Base-by-base conservation (phyloP, 2,888 invertebrate species). In the Camptogramma bilineatum region DNA sequence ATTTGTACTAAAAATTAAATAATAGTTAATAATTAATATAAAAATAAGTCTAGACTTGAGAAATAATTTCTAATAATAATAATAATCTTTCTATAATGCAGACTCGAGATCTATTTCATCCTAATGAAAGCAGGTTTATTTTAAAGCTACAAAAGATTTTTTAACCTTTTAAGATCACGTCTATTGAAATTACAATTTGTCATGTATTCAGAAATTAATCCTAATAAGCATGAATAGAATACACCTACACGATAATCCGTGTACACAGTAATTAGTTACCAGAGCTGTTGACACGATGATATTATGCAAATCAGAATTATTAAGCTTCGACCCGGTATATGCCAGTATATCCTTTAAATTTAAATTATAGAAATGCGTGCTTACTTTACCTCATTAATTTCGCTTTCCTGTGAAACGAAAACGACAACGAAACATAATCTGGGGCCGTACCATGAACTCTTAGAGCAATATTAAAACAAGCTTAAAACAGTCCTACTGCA, bases 211-310 rank as follows among this genome's bases (percentile, higher is more conserved):
- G 18, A 55, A 31, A 55, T 55, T 54, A 47, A 47, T 55, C 31
- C 31, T 2, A 47, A 42, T 42, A 58, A 58, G 39, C 42, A 50
- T 21, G 28, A 28, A 4, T 21, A 39, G 17, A n/a, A n/a, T 42
- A 51, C 18, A 42, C 42, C n/a, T 44, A 42, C 24, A 52, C 18
- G 17, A 42, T 51, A 42, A 58, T 58, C 50, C 18, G 28, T 51
- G 24, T 51, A 51, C 24, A 8, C 21, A 50, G 17, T 58, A 58
- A 57, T 57, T 50, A 57, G 42, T 28, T 51, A 42, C 57, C 50
- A 42, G 57, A 42, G 50, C 47, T 47, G 47, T 10, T 39, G 24
- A 42, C 47, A 50, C 21, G 16, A 57, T 39, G 10, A 18, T 44
- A 28, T 42, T 44, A 58, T 51, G 57, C 28, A 51, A 16, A 58